Base-by-base conservation (phyloP, 2,888 invertebrate genomes). In the Oligia latruncula region DNA sequence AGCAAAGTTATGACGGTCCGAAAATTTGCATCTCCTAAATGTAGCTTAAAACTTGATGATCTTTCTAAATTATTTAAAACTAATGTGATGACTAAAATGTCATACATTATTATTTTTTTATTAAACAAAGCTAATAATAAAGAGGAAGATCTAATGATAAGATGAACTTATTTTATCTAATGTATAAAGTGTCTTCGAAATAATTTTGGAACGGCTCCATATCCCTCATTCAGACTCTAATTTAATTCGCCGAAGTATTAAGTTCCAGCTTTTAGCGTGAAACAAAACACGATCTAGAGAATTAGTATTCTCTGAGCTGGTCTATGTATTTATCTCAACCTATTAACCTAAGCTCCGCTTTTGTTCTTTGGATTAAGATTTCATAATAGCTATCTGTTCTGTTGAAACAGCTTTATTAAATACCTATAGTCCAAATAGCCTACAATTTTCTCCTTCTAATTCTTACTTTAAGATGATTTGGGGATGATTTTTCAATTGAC, bases 211-310 rank as follows among this genome's bases (percentile, higher is more conserved):
- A 58, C 2, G 4, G 11, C 11, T 60, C 20, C 17, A 55, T 68
- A 46, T 43, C 23, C n/a, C 29, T 65, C 58, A 64, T 73, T 49
- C 40, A 73, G 5, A 13, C 15, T 68, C 6, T 64, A 43, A 78
- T 62, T 71, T 71, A 35, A 46, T 72, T 77, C 35, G 20, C 11
- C 20, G 15, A 72, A 46, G 60, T 67, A 40, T 72, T 62, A 68
- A 72, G 20, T 83, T 64, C 8, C 2, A 35, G 67, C 49, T 17
- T 46, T 8, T 5, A 83, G 11, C 52, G 5, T 58, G 23, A 52
- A 67, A 83, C 43, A 60, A 71, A 71, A 74, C 68, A 74, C 67
- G 43, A 62, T 23, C 35, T 20, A 79, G 71, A 83, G 78, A 78
- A 83, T 64, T 29, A 29, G 29, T 29, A 29, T 29, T 29, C 29